A percentile compares a stretch with the other conserved stretches of the same genome.
Evolutionary conservation across 2,797 vertebrate genomes (phyloP).

Genomic region (Tokudaia muenninki): DNA sequence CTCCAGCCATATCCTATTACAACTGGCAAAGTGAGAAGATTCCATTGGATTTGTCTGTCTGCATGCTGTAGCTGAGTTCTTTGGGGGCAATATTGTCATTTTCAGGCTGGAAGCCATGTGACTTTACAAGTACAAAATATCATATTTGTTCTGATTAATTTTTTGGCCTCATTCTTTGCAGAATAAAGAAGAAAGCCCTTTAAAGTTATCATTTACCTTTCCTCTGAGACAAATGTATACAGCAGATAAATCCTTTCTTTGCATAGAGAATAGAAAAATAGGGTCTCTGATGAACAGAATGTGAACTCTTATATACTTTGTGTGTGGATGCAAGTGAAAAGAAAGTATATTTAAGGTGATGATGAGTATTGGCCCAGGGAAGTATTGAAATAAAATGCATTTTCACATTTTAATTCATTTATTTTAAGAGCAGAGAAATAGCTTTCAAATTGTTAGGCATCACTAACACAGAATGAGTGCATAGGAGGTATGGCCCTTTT

Average conservation of each 20-base stretch:
- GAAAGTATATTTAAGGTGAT: constrained; percentile 8
- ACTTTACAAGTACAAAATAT: neutral
- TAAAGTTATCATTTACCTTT: neutral
- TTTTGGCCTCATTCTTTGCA: neutral
- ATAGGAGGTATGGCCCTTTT: neutral
- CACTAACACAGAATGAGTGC: neutral
- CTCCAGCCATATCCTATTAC: neutral
- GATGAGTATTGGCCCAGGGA: rapidly evolving
- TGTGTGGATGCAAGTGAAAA: neutral
- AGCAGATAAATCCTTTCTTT: neutral
- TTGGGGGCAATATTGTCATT: neutral
- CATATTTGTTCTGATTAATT: neutral
- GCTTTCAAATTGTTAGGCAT: constrained; percentile 14
- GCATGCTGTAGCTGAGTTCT: neutral
- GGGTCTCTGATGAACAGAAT: neutral
- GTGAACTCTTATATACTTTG: neutral
- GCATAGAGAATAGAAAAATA: neutral
- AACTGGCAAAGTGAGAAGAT: neutral
- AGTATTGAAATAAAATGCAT: constrained; percentile 34
- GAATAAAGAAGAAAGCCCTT: constrained; percentile 11
- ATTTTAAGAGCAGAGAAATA: constrained; percentile 69
- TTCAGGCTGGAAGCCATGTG: neutral
- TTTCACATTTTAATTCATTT: constrained; percentile 76
- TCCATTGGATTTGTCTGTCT: neutral
- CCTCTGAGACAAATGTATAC: neutral